These are phyloP conservation scores for Cecropterus lyciades DNA, from an alignment of 1,140 invertebrate genomes.

Conservation along the genomic window DNA sequence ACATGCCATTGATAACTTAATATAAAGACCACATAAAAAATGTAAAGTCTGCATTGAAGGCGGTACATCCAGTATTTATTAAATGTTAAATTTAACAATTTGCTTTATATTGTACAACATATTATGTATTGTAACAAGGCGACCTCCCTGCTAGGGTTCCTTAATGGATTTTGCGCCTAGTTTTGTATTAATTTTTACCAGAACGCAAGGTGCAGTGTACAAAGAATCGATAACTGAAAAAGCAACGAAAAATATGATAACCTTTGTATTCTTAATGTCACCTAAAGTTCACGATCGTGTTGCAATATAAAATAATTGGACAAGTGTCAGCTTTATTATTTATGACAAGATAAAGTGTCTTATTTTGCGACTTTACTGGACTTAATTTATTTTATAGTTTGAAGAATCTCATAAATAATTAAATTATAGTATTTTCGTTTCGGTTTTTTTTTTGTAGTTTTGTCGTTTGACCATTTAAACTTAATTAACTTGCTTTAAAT, in stretches of 20 bases:
- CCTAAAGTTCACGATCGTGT: neutral
- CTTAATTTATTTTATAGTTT: neutral
- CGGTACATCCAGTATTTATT: neutral
- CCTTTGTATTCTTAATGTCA: conserved; percentile 2
- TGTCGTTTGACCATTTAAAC: neutral
- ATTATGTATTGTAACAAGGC: neutral
- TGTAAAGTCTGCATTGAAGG: neutral
- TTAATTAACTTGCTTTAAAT: neutral
- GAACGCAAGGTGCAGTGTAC: neutral
- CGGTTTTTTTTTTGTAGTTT: neutral
- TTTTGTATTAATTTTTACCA: neutral
- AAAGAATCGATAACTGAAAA: neutral
- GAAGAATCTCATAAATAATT: neutral
- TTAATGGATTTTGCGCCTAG: neutral
- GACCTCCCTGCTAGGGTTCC: neutral
- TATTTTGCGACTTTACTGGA: neutral
- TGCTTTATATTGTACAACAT: neutral
- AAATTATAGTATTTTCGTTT: neutral
- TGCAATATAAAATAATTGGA: neutral
- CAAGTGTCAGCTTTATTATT: neutral
- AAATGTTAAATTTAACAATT: neutral
- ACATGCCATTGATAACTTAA: neutral
- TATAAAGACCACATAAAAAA: too few relatives aligned
- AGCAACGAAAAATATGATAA: neutral
- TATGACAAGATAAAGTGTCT: neutral